Conservation (phyloP, 2,888 invertebrate genomes). For the Chironomus riparius region DNA sequence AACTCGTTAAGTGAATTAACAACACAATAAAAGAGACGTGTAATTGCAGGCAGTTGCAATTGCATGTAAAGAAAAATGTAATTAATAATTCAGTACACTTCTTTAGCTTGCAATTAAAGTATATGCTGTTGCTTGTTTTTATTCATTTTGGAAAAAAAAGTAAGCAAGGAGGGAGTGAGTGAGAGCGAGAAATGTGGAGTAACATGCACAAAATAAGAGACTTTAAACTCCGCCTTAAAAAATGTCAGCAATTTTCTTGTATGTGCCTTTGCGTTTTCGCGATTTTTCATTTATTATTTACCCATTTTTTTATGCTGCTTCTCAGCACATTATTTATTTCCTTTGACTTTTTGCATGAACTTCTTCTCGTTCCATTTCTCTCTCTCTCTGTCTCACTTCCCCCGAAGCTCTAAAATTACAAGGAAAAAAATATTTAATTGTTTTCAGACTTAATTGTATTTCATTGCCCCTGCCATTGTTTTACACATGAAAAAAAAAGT, state of each 20-base stretch:
- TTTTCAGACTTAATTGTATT: constrained; percentile 1
- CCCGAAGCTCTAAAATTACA: too few species aligned
- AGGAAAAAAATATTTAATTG: constrained; percentile 9
- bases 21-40: constrained; percentile 23
- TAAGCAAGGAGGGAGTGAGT: not conserved
- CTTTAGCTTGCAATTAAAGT: constrained; percentile 17
- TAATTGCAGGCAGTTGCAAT: constrained; percentile 11
- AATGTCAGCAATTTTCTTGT: constrained; percentile 25
- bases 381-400: not conserved
- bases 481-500: not conserved
- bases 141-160: not conserved
- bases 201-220: not conserved
- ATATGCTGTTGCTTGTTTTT: not conserved
- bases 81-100: constrained; percentile 17
- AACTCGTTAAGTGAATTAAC: constrained; percentile 25
- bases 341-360: too few species aligned
- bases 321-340: too few species aligned
- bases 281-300: constrained; percentile 14
- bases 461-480: constrained; percentile 10
- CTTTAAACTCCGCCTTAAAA: constrained; percentile 23
- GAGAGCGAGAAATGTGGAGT: not conserved
- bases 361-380: not conserved
- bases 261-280: constrained; percentile 10
- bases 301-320: not conserved
- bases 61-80: constrained; percentile 10